Evolutionary conservation across 2,113 vertebrate species (phyloP).

Genomic region (Mionectes macconnelli): DNA sequence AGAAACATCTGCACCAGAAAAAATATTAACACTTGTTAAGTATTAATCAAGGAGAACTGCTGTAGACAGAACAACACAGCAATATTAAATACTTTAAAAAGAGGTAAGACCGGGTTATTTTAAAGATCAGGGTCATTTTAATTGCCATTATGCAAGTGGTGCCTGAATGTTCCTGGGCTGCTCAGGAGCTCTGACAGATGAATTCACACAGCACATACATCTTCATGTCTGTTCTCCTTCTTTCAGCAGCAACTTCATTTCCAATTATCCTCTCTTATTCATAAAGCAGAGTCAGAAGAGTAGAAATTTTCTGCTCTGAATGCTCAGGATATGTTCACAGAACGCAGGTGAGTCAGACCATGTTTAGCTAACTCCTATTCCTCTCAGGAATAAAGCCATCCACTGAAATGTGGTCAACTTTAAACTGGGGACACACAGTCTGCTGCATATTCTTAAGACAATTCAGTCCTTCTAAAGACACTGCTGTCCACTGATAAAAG

Average conservation of each 20-base stretch:
- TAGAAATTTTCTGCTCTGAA: neutral
- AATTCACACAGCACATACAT: neutral
- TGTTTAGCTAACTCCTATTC: neutral
- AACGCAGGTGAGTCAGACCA: neutral
- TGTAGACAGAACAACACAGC: neutral
- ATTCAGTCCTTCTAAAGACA: neutral
- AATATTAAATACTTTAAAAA: neutral
- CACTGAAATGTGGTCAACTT: neutral
- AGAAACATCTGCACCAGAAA: neutral
- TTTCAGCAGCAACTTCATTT: neutral
- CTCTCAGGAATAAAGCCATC: neutral
- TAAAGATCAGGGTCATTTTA: constrained; percentile 27
- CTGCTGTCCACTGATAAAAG: neutral
- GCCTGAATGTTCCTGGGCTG: neutral
- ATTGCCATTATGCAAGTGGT: neutral
- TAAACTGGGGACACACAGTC: neutral
- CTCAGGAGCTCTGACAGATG: neutral
- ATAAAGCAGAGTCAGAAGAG: neutral
- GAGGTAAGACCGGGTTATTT: constrained; percentile 1
- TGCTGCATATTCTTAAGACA: neutral
- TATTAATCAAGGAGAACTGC: constrained; percentile 39
- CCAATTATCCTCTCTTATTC: neutral
- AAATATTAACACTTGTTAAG: constrained; percentile 44
- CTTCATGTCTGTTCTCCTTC: neutral
- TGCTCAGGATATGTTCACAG: neutral